These are phyloP conservation scores for Acanthisitta chloris DNA, from an alignment of 2,113 vertebrate species.

Conservation along the genomic window DNA sequence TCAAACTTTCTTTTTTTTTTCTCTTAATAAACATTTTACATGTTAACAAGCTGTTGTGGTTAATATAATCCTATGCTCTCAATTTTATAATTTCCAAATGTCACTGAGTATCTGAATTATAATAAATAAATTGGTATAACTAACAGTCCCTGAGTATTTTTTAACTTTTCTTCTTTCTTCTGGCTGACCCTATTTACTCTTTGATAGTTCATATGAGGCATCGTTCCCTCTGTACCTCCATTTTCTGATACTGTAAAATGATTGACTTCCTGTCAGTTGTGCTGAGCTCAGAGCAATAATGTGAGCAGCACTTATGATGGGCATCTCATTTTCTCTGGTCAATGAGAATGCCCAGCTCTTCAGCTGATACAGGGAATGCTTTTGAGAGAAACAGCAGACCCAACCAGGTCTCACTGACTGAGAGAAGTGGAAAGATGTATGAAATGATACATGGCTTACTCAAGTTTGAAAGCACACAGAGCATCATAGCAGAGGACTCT, in stretches of 20 bases:
- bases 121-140: neutral
- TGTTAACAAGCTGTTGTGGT: neutral
- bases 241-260: neutral
- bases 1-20: neutral
- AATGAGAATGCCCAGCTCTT: neutral
- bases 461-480: neutral
- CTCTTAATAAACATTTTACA: neutral
- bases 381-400: neutral
- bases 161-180: neutral
- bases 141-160: neutral
- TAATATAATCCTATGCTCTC: neutral
- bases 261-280: neutral
- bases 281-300: neutral
- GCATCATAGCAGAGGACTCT: neutral
- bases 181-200: neutral
- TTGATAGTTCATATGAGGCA: neutral
- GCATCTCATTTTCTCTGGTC: neutral
- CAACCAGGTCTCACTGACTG: neutral
- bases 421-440: neutral
- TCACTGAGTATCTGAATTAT: neutral
- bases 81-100: neutral
- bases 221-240: neutral
- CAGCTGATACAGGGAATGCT: neutral
- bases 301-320: neutral
- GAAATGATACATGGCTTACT: neutral